These are phyloP conservation scores for Crotalus horridus DNA, from an alignment of 2,113 vertebrate genomes.

Conservation along the genomic window DNA sequence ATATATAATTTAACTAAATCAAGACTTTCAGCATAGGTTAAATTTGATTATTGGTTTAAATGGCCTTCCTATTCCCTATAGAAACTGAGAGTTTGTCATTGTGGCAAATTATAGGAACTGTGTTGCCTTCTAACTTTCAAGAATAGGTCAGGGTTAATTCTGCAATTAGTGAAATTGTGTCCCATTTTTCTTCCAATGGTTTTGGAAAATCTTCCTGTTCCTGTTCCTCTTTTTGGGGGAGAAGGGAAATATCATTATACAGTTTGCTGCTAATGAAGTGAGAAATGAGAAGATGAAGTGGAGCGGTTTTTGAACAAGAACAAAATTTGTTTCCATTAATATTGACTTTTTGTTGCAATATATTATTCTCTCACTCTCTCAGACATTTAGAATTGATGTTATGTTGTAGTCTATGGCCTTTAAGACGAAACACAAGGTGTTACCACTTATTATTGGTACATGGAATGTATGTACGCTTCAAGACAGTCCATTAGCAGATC, in stretches of 20 bases:
- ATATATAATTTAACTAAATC: not conserved
- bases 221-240: not conserved
- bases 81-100: not conserved
- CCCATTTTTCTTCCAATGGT: not conserved
- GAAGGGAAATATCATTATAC: not conserved
- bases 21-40: not conserved
- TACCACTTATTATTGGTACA: too few relatives aligned
- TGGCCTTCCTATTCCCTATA: not conserved
- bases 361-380: not conserved
- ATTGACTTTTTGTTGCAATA: not conserved
- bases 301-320: not conserved
- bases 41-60: not conserved
- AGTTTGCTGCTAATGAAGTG: not conserved
- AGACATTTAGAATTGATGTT: not conserved
- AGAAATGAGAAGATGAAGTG: not conserved
- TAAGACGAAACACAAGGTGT: too few relatives aligned
- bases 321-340: not conserved
- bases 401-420: not conserved
- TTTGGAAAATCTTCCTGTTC: not conserved
- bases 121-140: not conserved
- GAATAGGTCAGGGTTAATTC: not conserved
- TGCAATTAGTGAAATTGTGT: not conserved
- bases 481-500: too few relatives aligned
- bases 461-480: too few relatives aligned
- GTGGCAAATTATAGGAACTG: not conserved